Evolutionary conservation across 1,140 invertebrate species (phyloP), one percentile per base, ranked within the genome.

Genomic region (Archivesica marissinica): DNA sequence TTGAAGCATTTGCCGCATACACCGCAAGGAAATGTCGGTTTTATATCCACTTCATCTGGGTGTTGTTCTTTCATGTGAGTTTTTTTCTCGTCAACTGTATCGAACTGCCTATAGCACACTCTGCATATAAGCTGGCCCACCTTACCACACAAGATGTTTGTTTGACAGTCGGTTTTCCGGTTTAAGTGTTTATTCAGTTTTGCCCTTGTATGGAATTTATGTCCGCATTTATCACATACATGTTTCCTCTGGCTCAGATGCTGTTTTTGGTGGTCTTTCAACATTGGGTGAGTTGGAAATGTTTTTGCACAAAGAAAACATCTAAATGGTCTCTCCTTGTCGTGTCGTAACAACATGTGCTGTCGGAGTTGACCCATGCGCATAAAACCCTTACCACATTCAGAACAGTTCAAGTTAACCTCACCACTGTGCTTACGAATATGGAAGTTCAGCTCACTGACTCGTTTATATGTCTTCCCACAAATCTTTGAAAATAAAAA

Each of bases 291-390:
- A 13, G 59, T 68, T 20, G 56, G 41, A 68, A 87, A 83, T 66
- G 41, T 77, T 64, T 87, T 77, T 1, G 41, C 66, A 56, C 84
- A 86, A 13, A 61, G 28, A 25, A 52, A 74, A 47, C 84, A 86
- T 13, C 44, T 54, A 30, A 79, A 76, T 2, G 76, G 84, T n/a
- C 52, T 52, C 52, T 81, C 84, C 7, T 54, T 81, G n/a, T 78
- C 50, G 47, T 83, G 80, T 61, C 30, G 59, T 39, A 70, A 61
- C 35, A 47, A 17, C 78, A 88, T 72, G 70, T 90, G 89, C 93
- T 97, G 98, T 90, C 97, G 97, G n/a, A 98, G 94, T 93, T 98
- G 97, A 91, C 97, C 97, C 93, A 97, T 97, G 3, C 97, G 97
- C 89, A 97, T 97, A 92, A 98, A 98, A 0, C 97, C 97, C 92